A percentile compares a stretch with the other conserved stretches of the same genome.
Evolutionary conservation across 1,140 invertebrate species (phyloP).

Genomic region (Heliconius hewitsoni): DNA sequence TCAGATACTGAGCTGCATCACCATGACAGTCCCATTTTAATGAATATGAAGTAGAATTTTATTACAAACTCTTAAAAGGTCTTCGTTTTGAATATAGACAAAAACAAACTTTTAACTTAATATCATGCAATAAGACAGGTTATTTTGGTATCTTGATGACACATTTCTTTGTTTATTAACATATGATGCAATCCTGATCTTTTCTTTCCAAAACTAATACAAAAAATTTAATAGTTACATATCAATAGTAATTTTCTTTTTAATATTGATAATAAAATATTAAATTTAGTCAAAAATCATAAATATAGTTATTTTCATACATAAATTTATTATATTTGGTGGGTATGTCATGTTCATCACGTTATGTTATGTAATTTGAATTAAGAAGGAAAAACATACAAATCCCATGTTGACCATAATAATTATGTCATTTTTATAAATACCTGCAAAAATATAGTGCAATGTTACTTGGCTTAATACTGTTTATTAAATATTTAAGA

Average conservation of each 20-base stretch:
- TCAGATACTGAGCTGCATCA: too few species aligned
- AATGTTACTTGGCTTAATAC: not conserved
- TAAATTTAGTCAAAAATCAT: too few species aligned
- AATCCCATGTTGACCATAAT: not conserved
- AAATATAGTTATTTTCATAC: not conserved
- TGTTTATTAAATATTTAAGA: not conserved
- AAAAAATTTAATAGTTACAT: not conserved
- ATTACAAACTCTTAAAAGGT: too few species aligned
- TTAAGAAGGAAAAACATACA: not conserved
- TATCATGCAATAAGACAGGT: too few species aligned
- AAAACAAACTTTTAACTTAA: too few species aligned
- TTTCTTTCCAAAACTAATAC: not conserved
- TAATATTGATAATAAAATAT: too few species aligned
- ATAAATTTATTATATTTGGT: not conserved
- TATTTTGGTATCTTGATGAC: not conserved
- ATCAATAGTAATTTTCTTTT: too few species aligned
- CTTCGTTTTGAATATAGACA: too few species aligned
- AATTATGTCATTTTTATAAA: constrained; percentile 11
- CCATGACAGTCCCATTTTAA: too few species aligned
- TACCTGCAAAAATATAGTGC: not conserved
- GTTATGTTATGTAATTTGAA: not conserved
- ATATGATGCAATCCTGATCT: not conserved
- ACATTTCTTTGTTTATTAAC: not conserved
- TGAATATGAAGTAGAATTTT: too few species aligned
- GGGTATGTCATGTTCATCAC: not conserved